Conservation (phyloP, 2,797 vertebrate species). For the Sebastes hubbsi region DNA sequence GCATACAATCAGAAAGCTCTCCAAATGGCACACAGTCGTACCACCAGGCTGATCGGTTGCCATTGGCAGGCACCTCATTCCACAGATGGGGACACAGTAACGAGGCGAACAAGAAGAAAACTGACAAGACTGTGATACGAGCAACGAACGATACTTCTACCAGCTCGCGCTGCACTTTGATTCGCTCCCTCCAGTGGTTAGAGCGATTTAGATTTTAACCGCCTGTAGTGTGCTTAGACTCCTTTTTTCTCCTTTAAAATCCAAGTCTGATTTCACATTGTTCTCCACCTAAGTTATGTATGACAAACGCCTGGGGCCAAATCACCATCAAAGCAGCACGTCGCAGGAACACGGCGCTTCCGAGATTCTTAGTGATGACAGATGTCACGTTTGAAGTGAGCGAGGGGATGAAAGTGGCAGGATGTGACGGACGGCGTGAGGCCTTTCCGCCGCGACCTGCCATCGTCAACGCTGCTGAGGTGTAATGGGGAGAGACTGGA, state of each 20-base stretch:
- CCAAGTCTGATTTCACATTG: slow-evolving; percentile 86
- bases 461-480: slow-evolving; percentile 73
- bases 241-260: slow-evolving; percentile 77
- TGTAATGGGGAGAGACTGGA: slow-evolving; percentile 79
- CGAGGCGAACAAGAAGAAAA: slow-evolving; percentile 83
- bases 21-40: slow-evolving; percentile 18
- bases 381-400: slow-evolving; percentile 87
- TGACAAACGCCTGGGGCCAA: slow-evolving; percentile 88
- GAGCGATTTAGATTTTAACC: slow-evolving; percentile 87
- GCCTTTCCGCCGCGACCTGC: slow-evolving; percentile 73
- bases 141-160: slow-evolving; percentile 77
- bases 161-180: slow-evolving; percentile 85
- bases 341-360: slow-evolving; percentile 83
- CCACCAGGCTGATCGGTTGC: slow-evolving; percentile 40
- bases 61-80: slow-evolving; percentile 50
- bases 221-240: slow-evolving; percentile 81
- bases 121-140: slow-evolving; percentile 85
- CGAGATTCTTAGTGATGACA: slow-evolving; percentile 88
- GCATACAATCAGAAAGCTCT: slow-evolving; percentile 38
- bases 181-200: slow-evolving; percentile 86
- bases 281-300: slow-evolving; percentile 89
- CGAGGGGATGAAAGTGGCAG: slow-evolving; percentile 83
- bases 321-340: slow-evolving; percentile 87
- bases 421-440: slow-evolving; percentile 79
- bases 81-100: slow-evolving; percentile 75